phyloP scores from a whole-genome alignment of 2,888 invertebrate species.

The Masnerella sp. region DNA sequence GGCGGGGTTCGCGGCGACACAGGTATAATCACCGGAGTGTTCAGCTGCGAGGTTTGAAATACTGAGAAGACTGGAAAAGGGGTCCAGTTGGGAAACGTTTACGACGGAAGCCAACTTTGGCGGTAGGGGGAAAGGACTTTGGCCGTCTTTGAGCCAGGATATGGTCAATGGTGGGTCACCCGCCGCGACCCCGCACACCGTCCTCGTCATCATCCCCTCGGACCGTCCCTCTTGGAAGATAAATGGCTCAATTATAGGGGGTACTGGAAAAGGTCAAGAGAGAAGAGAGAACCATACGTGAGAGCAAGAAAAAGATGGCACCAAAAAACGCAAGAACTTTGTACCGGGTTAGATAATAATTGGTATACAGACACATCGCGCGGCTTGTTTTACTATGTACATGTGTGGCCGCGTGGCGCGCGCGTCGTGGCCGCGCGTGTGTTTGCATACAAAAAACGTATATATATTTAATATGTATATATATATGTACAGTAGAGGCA shows the following conservation, averaged over 20 bases:
- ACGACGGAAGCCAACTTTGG: conserved; percentile 81
- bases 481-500: conserved; percentile 76
- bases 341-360: conserved; percentile 67
- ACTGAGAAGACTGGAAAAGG: conserved; percentile 87
- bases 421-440: conserved; percentile 62
- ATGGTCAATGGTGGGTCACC: conserved; percentile 89
- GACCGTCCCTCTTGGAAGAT: conserved; percentile 89
- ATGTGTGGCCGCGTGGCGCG: conserved; percentile 58
- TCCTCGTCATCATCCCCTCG: conserved; percentile 89
- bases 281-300: conserved; percentile 81
- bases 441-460: conserved; percentile 65
- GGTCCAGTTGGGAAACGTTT: conserved; percentile 86
- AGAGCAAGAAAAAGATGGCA: conserved; percentile 80
- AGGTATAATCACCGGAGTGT: conserved; percentile 88
- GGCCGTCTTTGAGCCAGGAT: conserved; percentile 90
- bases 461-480: conserved; percentile 67
- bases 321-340: conserved; percentile 74
- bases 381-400: conserved; percentile 26
- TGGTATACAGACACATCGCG: conserved; percentile 57
- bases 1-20: conserved; percentile 88
- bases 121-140: conserved; percentile 80
- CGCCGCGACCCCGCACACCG: conserved; percentile 88
- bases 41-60: conserved; percentile 86
- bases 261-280: conserved; percentile 83
- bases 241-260: conserved; percentile 91